phyloP scores from a whole-genome alignment of 2,113 vertebrate genomes.

The Erinaceus europaeus region DNA sequence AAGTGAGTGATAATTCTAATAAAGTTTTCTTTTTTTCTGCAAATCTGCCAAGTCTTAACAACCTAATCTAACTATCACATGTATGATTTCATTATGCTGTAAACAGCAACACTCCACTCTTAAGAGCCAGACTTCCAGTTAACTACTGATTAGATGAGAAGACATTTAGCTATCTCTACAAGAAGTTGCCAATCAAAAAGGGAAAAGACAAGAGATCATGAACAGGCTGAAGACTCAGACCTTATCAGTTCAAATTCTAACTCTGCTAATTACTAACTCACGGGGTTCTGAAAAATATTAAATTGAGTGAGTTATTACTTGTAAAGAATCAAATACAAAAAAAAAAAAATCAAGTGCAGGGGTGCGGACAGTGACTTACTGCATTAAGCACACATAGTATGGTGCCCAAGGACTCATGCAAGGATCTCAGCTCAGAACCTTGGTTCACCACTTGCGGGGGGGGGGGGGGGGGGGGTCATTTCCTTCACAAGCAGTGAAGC shows the following conservation, averaged over 20 bases:
- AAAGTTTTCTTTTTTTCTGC: constrained; percentile 50
- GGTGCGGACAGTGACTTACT: too few species aligned
- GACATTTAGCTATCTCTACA: neutral
- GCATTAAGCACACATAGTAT: too few species aligned
- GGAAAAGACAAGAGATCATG: neutral
- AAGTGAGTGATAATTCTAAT: constrained; percentile 45
- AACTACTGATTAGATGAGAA: neutral
- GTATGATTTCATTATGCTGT: neutral
- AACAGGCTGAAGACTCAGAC: neutral
- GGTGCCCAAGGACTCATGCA: too few species aligned
- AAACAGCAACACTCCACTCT: neutral
- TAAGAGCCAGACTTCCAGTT: neutral
- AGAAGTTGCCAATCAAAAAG: neutral
- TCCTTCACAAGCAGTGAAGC: too few species aligned
- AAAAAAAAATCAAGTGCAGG: too few species aligned
- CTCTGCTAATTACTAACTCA: neutral
- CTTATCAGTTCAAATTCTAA: neutral
- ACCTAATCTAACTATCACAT: neutral
- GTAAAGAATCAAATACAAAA: neutral
- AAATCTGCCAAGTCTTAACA: constrained; percentile 13
- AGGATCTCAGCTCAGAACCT: too few species aligned
- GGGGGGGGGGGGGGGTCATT: too few species aligned
- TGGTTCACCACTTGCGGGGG: too few species aligned
- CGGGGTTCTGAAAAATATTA: neutral
- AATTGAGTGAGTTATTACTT: neutral